Evolutionary conservation across 2,888 invertebrate species (phyloP), one percentile per base, ranked within the genome.

Genomic region (Drosophila fungiperda): DNA sequence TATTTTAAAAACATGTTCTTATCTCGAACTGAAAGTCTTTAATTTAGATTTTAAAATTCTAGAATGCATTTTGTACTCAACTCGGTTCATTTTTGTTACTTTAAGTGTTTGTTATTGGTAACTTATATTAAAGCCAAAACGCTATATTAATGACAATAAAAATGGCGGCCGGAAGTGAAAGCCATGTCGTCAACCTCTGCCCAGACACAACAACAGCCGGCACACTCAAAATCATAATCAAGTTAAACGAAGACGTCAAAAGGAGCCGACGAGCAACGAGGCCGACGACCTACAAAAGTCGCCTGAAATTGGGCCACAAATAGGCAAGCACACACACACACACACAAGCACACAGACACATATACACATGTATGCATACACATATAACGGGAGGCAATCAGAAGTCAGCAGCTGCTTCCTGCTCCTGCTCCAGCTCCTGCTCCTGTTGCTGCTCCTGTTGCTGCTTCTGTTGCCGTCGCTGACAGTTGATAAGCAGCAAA

Each of bases 241-340:
- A 55, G 36, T 69, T 59, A 50, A 53, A 63, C 73, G 66, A 70
- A 83, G 63, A 42, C 36, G 55, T 42, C 50, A 61, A 40, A 42
- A 50, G 11, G 59, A 60, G n/a, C 35, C 72, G 69, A 70, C 32
- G 42, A 32, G 58, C 26, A 55, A 57, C 79, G 63, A 85, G 81
- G 75, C 72, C 80, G 72, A 73, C 76, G 87, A 90, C 90, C 90
- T 67, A 79, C 60, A 76, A 70, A 78, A 65, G 50, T 57, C 48
- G 58, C 57, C 60, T 61, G 33, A 76, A 80, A 72, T 73, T 63
- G 70, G 76, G 69, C 66, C 74, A 69, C 76, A 87, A 76, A 83
- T 78, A 87, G 88, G 73, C 68, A 57, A 73, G 33, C 55, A 42
- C 55, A 23, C 23, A 40, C 55, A 58, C 29, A 74, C 32, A 63